phyloP scores from a whole-genome alignment of 2,113 vertebrate species.

The Corydoras sp. region DNA sequence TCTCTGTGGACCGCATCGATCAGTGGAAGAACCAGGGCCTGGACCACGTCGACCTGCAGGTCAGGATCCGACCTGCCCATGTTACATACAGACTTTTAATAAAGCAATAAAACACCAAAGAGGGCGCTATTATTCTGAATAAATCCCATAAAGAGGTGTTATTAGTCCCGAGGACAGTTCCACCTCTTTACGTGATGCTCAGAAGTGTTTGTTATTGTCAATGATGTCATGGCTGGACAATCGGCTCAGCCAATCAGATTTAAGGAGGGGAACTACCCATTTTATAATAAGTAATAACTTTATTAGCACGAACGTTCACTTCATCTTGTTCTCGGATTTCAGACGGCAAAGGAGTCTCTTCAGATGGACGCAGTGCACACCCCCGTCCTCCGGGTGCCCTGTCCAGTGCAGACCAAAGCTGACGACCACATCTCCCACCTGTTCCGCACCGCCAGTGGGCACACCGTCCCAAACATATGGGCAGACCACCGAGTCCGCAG shows the following conservation, averaged over 20 bases:
- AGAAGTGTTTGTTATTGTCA: no score
- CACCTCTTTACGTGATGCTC: no score
- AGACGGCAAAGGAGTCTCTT: slow-evolving; percentile 78
- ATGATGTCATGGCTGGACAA: no score
- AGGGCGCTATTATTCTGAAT: neutral
- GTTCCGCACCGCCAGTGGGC: slow-evolving; percentile 62
- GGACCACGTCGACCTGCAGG: slow-evolving; percentile 66
- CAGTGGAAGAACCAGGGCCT: slow-evolving; percentile 72
- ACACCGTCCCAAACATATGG: slow-evolving; percentile 81
- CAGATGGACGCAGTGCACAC: slow-evolving; percentile 69
- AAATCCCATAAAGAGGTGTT: no score
- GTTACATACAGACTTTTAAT: no score
- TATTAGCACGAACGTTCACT: no score
- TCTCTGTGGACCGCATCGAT: slow-evolving; percentile 76
- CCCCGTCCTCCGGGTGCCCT: slow-evolving; percentile 59
- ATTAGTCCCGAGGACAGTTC: no score
- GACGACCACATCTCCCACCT: slow-evolving; percentile 65
- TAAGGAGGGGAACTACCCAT: neutral
- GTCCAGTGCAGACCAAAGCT: slow-evolving; percentile 61
- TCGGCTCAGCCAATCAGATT: no score
- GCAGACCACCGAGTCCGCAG: slow-evolving; percentile 83
- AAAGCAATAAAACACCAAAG: neutral
- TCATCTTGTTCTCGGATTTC: neutral
- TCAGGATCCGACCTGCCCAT: slow-evolving; percentile 10
- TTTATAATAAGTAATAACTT: no score